Conservation (phyloP, 1,140 invertebrate genomes). For the Macrotrachela quadricornifera region DNA sequence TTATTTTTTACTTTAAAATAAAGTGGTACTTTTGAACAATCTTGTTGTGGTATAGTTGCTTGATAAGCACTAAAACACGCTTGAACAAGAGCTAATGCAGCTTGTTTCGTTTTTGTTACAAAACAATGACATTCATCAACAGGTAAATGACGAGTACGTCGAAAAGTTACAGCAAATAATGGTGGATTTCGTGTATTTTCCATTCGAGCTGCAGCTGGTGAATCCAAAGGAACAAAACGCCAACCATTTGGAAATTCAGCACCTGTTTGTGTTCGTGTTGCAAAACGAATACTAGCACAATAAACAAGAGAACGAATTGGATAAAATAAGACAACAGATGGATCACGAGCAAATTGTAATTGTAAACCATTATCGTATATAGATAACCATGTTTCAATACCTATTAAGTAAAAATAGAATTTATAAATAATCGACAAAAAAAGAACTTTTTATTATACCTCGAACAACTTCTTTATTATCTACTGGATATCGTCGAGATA, state of each 20-base stretch:
- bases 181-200: constrained; percentile 55
- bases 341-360: constrained; percentile 84
- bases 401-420: constrained; percentile 11
- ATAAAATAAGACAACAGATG: constrained; percentile 82
- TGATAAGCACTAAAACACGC: constrained; percentile 16
- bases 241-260: constrained; percentile 28
- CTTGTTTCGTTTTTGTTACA: constrained; percentile 51
- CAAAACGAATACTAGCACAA: constrained; percentile 41
- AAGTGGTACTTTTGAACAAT: neutral
- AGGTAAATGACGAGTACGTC: constrained; percentile 56
- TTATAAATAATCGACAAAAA: too few species aligned
- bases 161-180: constrained; percentile 79
- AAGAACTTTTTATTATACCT: neutral
- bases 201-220: constrained; percentile 36
- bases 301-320: constrained; percentile 87
- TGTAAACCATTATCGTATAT: constrained; percentile 89
- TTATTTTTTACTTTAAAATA: neutral
- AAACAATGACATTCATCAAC: constrained; percentile 94
- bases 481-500: constrained; percentile 76
- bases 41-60: neutral
- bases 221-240: constrained; percentile 80
- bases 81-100: constrained; percentile 23
- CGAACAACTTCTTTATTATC: constrained; percentile 1
- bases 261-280: constrained; percentile 44
- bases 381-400: constrained; percentile 43